A percentile compares a stretch with the other conserved stretches of the same genome.
Evolutionary conservation across 1,140 invertebrate genomes (phyloP).

Genomic region (Diorhabda sublineata): DNA sequence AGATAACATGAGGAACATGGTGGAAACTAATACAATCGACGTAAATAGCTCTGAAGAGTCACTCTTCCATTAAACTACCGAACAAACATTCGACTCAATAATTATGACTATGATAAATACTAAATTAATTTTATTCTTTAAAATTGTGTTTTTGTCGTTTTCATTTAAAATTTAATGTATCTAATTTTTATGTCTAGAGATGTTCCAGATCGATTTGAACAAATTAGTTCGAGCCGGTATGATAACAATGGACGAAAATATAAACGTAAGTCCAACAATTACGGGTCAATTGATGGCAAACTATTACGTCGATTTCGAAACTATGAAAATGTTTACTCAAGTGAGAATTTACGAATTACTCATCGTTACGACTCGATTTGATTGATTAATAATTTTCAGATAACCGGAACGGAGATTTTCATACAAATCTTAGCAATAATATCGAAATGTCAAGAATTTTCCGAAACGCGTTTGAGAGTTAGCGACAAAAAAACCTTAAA

Average conservation of each 20-base stretch:
- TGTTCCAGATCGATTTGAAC: constrained; percentile 57
- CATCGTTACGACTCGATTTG: not conserved
- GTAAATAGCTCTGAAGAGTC: too few species aligned
- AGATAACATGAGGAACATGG: too few species aligned
- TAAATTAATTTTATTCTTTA: too few species aligned
- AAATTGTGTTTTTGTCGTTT: too few species aligned
- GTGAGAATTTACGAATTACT: constrained; percentile 31
- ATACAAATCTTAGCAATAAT: constrained; percentile 49
- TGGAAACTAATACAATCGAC: too few species aligned
- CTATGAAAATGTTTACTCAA: constrained; percentile 56
- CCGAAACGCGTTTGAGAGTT: constrained; percentile 54
- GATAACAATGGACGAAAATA: constrained; percentile 50
- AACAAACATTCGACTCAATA: too few species aligned
- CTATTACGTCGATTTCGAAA: constrained; percentile 60
- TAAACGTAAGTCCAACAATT: constrained; percentile 52
- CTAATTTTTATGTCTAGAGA: constrained; percentile 37
- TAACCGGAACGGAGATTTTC: constrained; percentile 48
- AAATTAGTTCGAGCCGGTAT: constrained; percentile 51
- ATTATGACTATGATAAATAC: too few species aligned
- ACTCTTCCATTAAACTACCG: too few species aligned
- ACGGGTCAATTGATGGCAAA: constrained; percentile 60
- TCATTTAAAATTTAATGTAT: too few species aligned
- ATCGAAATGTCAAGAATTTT: constrained; percentile 55
- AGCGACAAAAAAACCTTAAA: constrained; percentile 59
- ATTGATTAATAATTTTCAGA: constrained; percentile 33